These are phyloP conservation scores for Muntiacus muntjak DNA, from an alignment of 2,113 vertebrate genomes.

Conservation along the genomic window DNA sequence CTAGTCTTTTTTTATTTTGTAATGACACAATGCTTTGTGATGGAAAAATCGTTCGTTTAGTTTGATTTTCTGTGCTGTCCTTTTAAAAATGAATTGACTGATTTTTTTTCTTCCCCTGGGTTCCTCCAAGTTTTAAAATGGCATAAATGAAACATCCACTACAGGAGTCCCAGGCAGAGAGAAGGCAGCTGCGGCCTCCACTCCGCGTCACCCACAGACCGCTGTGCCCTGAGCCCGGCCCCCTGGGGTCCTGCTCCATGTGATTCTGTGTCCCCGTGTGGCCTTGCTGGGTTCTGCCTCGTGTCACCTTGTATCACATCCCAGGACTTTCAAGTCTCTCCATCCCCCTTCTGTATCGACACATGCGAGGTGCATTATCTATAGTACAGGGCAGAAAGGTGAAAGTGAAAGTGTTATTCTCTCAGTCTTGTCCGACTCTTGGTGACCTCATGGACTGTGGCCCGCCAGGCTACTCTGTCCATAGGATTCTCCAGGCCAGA, in stretches of 20 bases:
- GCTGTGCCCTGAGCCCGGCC: background rate
- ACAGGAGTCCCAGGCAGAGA: background rate
- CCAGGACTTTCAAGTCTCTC: background rate
- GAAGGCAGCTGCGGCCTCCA: background rate
- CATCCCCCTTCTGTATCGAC: background rate
- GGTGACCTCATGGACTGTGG: background rate
- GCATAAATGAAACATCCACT: background rate
- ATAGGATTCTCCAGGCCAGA: background rate
- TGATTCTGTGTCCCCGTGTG: background rate
- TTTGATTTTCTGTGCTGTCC: background rate
- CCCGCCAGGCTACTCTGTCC: background rate
- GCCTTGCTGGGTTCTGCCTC: background rate
- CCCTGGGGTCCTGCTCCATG: background rate
- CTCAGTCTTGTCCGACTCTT: background rate
- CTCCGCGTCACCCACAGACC: background rate
- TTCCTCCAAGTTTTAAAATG: background rate
- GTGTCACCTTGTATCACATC: background rate
- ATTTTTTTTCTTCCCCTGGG: background rate
- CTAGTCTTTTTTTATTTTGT: background rate
- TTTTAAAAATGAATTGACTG: background rate
- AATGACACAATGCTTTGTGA: background rate
- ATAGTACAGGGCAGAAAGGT: background rate
- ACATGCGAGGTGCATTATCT: rapidly evolving
- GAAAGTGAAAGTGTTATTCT: background rate
- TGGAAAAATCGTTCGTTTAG: background rate